Evolutionary conservation across 2,888 invertebrate species (phyloP).

Genomic region (Protonemura montana): DNA sequence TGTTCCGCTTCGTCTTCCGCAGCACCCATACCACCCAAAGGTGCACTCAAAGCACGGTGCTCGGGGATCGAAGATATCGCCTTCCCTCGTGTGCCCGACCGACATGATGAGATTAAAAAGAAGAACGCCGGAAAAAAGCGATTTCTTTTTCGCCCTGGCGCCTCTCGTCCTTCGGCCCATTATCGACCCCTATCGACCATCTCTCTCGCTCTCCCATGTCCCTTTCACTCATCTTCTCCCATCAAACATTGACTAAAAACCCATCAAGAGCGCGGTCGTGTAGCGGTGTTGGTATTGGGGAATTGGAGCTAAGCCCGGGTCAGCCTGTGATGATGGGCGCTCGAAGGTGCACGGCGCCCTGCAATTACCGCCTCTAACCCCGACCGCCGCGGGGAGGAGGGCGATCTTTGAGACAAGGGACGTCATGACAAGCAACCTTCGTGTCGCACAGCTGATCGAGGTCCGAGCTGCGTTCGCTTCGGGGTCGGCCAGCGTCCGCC

Average conservation of each 20-base stretch:
- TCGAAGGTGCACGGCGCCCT: neutral
- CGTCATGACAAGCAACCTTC: neutral
- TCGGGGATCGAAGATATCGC: no score
- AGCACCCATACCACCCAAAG: no score
- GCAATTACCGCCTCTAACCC: slow-evolving; percentile 31
- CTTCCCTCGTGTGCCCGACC: neutral
- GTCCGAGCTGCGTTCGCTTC: neutral
- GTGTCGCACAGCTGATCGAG: neutral
- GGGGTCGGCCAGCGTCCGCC: neutral
- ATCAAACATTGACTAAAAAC: slow-evolving; percentile 7
- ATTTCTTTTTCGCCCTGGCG: slow-evolving; percentile 36
- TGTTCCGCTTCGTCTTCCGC: neutral
- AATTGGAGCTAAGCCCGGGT: slow-evolving; percentile 40
- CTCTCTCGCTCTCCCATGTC: neutral
- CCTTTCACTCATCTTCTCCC: slow-evolving; percentile 16
- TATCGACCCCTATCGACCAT: neutral
- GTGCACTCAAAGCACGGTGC: no score
- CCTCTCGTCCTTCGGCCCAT: slow-evolving; percentile 32
- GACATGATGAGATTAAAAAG: slow-evolving; percentile 36
- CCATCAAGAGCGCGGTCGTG: neutral
- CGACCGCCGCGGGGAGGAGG: neutral
- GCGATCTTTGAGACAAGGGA: neutral
- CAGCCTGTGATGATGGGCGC: slow-evolving; percentile 33
- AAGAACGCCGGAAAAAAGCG: slow-evolving; percentile 17
- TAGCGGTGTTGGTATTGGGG: slow-evolving; percentile 32